Percentiles rank a stretch among this genome's conserved stretches.
These are phyloP conservation scores for Anisognathus igniventris DNA, from an alignment of 2,797 vertebrate genomes.

Conservation along the genomic window DNA sequence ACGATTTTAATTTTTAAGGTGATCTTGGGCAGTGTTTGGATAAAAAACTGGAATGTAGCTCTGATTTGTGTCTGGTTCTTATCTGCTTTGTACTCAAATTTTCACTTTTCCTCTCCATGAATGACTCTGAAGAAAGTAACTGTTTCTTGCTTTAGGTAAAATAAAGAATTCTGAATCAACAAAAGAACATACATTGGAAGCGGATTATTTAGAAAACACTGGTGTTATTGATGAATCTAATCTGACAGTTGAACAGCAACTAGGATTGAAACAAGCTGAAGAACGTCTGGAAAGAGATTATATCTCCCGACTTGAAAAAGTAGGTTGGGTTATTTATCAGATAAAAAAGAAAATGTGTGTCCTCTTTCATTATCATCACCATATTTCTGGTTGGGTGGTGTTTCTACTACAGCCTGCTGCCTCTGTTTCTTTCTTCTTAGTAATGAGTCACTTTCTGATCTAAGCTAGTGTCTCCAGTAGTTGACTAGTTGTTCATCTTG, in stretches of 20 bases:
- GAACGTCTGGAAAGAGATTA: constrained; percentile 95
- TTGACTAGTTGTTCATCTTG: not conserved
- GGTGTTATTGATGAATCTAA: constrained; percentile 76
- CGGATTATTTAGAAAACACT: constrained; percentile 73
- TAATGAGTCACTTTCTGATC: not conserved
- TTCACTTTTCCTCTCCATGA: not conserved
- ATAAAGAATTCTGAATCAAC: constrained; percentile 71
- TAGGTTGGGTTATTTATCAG: constrained; percentile 68
- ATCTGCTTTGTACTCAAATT: not conserved
- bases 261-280: constrained; percentile 96
- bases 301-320: constrained; percentile 91
- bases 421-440: not conserved
- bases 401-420: not conserved
- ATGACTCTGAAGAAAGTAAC: constrained; percentile 8
- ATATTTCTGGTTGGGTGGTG: constrained; percentile 1
- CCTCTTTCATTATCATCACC: not conserved
- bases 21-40: not conserved
- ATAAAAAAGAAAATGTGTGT: constrained; percentile 11
- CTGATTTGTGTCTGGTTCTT: not conserved
- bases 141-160: constrained; percentile 72
- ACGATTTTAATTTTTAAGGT: not conserved
- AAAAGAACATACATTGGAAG: constrained; percentile 74
- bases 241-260: constrained; percentile 88
- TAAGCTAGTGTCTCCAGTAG: not conserved
- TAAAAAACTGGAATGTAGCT: not conserved